Conservation (phyloP, 2,113 vertebrate genomes). For the Anser cygnoides region DNA sequence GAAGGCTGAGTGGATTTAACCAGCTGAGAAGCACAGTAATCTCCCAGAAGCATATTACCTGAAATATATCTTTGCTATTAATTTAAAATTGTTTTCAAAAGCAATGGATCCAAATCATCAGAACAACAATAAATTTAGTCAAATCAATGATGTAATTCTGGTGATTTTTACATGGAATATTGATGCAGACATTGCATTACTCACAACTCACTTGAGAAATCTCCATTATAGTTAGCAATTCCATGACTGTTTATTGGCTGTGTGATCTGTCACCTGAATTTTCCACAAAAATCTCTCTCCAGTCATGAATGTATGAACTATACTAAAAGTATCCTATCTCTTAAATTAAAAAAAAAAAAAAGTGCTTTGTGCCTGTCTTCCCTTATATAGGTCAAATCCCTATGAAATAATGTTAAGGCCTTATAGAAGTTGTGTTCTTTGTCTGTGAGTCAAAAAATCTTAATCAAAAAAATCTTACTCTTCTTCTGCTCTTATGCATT, state of each 20-base stretch:
- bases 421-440: neutral
- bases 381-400: neutral
- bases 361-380: neutral
- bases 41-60: constrained; percentile 7
- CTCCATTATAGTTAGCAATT: neutral
- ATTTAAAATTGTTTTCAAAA: constrained; percentile 48
- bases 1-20: constrained; percentile 33
- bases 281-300: neutral
- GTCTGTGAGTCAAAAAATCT: neutral
- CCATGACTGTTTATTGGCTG: neutral
- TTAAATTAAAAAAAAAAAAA: neutral
- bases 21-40: constrained; percentile 16
- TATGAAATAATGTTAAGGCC: neutral
- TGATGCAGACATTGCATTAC: neutral
- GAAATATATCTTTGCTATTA: constrained; percentile 19
- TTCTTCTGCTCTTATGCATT: neutral
- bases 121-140: constrained; percentile 9
- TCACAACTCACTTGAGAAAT: neutral
- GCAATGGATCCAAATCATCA: neutral
- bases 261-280: neutral
- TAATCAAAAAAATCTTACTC: neutral
- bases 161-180: constrained; percentile 27
- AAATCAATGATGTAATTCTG: constrained; percentile 44
- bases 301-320: neutral
- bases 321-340: neutral